These are phyloP conservation scores for Tenebrio molitor DNA, from an alignment of 1,140 invertebrate species.

Conservation along the genomic window DNA sequence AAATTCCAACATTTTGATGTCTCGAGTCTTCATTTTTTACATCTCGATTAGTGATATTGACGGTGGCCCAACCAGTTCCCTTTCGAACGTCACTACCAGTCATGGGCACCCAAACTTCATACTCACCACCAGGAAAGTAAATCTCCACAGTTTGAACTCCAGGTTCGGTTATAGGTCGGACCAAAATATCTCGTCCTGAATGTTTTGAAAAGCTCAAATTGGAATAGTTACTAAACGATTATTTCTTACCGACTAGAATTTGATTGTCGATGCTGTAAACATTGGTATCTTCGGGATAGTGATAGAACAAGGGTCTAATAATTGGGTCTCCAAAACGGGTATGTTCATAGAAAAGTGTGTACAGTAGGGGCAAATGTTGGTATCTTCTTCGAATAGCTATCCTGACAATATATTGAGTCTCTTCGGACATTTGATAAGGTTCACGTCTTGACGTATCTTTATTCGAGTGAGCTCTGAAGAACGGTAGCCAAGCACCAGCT, in stretches of 20 bases:
- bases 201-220: too few relatives aligned
- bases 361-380: slow-evolving; percentile 91
- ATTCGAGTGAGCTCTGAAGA: slow-evolving; percentile 74
- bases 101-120: slow-evolving; percentile 88
- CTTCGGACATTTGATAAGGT: slow-evolving; percentile 92
- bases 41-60: slow-evolving; percentile 71
- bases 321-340: slow-evolving; percentile 84
- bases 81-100: slow-evolving; percentile 74
- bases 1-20: not conserved
- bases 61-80: slow-evolving; percentile 69
- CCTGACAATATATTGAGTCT: slow-evolving; percentile 71
- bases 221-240: too few relatives aligned
- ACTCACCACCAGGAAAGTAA: slow-evolving; percentile 85
- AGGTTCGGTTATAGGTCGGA: slow-evolving; percentile 86
- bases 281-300: slow-evolving; percentile 88
- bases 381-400: slow-evolving; percentile 83
- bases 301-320: slow-evolving; percentile 89
- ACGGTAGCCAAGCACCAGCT: slow-evolving; percentile 72
- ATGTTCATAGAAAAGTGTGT: slow-evolving; percentile 75
- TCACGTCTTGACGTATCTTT: slow-evolving; percentile 95
- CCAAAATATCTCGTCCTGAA: slow-evolving; percentile 76
- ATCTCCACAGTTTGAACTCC: slow-evolving; percentile 82
- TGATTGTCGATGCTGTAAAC: slow-evolving; percentile 86
- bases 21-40: not conserved
- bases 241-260: slow-evolving; percentile 81